phyloP scores from a whole-genome alignment of 1,140 invertebrate species.

The Halictus rubicundus region DNA sequence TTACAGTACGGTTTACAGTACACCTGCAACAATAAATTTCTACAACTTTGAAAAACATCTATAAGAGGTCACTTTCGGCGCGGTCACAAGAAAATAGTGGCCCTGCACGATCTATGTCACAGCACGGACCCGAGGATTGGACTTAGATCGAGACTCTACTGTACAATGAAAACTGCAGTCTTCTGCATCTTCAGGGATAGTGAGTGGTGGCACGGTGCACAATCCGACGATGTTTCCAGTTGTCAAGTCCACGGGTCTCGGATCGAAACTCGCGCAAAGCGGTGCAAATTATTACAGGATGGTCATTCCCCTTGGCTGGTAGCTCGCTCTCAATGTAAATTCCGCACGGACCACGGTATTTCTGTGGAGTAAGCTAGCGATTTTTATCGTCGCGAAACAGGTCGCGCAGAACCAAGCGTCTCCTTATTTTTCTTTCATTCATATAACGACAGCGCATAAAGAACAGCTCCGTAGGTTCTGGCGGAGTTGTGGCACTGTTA shows the following conservation, averaged over 20 bases:
- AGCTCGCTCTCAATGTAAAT: conserved; percentile 47
- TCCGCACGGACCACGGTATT: conserved; percentile 32
- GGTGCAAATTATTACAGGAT: conserved; percentile 45
- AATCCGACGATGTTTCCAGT: neutral
- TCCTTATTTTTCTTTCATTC: conserved; percentile 59
- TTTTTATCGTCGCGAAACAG: conserved; percentile 58
- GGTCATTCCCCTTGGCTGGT: conserved; percentile 19
- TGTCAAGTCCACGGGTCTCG: neutral
- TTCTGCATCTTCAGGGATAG: too few species aligned
- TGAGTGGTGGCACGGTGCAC: too few species aligned
- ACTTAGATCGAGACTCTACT: too few species aligned
- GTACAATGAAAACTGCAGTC: too few species aligned
- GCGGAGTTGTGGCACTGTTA: neutral
- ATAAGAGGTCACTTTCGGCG: too few species aligned
- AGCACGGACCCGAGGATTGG: too few species aligned
- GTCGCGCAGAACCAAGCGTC: conserved; percentile 50
- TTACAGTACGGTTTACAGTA: too few species aligned
- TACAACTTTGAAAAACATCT: too few species aligned
- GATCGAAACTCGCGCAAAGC: conserved; percentile 34
- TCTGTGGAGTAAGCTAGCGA: conserved; percentile 32
- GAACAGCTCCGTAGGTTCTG: conserved; percentile 20
- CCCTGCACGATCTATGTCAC: too few species aligned
- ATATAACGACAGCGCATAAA: conserved; percentile 42
- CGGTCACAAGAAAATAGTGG: too few species aligned
- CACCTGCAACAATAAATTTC: too few species aligned